Evolutionary conservation across 2,113 vertebrate species (phyloP).

Genomic region (Psilopsiagon aymara): DNA sequence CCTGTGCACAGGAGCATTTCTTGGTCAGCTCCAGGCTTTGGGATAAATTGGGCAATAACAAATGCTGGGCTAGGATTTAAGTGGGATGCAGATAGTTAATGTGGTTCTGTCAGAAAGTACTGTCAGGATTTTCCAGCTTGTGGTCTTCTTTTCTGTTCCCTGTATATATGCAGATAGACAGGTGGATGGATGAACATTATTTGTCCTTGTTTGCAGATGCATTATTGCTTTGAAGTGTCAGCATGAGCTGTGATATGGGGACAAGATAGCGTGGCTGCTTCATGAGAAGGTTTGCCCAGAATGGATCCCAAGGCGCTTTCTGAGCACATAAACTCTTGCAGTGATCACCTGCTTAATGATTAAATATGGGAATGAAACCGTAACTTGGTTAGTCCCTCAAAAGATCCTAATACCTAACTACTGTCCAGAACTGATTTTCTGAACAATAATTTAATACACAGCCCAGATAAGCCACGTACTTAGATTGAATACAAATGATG

Average conservation of each 20-base stretch:
- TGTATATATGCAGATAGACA: neutral
- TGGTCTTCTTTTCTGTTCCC: neutral
- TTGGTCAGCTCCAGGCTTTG: neutral
- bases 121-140: neutral
- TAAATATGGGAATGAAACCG: neutral
- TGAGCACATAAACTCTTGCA: neutral
- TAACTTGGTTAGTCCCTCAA: neutral
- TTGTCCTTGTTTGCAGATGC: neutral
- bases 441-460: conserved; percentile 59
- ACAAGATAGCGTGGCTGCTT: neutral
- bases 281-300: neutral
- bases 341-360: conserved; percentile 8
- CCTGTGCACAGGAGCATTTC: neutral
- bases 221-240: neutral
- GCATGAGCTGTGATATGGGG: neutral
- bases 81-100: neutral
- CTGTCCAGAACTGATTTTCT: conserved; percentile 67
- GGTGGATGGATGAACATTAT: neutral
- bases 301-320: neutral
- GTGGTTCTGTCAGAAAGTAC: neutral
- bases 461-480: conserved; percentile 47
- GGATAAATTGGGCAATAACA: neutral
- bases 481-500: conserved; percentile 71
- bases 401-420: conserved; percentile 32
- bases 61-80: neutral